Conservation (phyloP, 2,113 vertebrate species). For the Atractosteus spatula region DNA sequence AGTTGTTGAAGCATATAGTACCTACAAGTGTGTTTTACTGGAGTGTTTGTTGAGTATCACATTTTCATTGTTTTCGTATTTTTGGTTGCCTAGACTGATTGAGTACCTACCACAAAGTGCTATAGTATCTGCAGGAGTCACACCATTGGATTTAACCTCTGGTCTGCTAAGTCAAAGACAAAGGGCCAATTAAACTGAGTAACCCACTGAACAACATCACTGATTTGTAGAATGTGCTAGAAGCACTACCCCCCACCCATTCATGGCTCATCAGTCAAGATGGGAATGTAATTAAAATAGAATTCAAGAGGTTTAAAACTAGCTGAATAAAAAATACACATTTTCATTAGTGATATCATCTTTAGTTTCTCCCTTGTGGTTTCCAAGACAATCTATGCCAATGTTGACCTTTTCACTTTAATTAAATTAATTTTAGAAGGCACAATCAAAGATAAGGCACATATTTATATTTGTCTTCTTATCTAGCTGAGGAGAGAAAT, state of each 20-base stretch:
- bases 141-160: slow-evolving; percentile 29
- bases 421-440: slow-evolving; percentile 1
- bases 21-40: not conserved
- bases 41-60: not conserved
- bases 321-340: not conserved
- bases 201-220: slow-evolving; percentile 46
- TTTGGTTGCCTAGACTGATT: slow-evolving; percentile 45
- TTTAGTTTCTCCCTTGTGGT: not conserved
- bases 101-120: slow-evolving; percentile 33
- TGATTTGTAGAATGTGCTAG: slow-evolving; percentile 53
- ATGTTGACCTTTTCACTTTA: not conserved
- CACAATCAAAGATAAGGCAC: not conserved
- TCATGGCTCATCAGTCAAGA: slow-evolving; percentile 58
- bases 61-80: slow-evolving; percentile 49
- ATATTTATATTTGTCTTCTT: not conserved
- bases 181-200: slow-evolving; percentile 33
- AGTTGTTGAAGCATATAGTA: not conserved
- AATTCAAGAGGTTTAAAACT: slow-evolving; percentile 36
- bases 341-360: slow-evolving; percentile 17
- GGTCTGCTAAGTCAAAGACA: slow-evolving; percentile 32
- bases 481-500: slow-evolving; percentile 16
- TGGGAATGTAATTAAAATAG: slow-evolving; percentile 53
- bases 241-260: slow-evolving; percentile 21
- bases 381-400: not conserved
- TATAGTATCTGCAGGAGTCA: slow-evolving; percentile 1